These are phyloP conservation scores for Lasioglossum figueresi DNA, from an alignment of 2,888 invertebrate genomes.

Conservation along the genomic window DNA sequence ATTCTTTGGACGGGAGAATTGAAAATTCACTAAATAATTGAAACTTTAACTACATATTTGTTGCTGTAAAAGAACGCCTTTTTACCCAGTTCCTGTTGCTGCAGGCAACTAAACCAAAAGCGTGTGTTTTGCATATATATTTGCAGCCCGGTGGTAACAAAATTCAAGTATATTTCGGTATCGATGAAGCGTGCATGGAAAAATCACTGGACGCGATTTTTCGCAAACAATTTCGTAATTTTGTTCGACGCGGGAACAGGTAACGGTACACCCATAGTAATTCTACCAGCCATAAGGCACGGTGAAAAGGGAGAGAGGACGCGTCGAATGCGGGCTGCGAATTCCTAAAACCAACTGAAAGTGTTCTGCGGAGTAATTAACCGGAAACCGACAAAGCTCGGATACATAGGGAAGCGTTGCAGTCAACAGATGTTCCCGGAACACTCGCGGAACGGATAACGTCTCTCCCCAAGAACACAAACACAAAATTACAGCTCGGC, in stretches of 20 bases:
- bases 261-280: background rate
- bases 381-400: background rate
- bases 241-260: background rate
- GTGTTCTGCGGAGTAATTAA: slow-evolving; percentile 9
- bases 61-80: background rate
- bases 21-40: no score
- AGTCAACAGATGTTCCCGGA: background rate
- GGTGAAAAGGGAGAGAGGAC: background rate
- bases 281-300: background rate
- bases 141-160: background rate
- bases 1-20: no score
- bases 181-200: background rate
- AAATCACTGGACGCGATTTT: background rate
- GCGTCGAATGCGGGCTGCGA: background rate
- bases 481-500: background rate
- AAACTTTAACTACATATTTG: no score
- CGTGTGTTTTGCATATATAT: background rate
- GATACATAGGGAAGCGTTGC: background rate
- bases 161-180: background rate
- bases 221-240: background rate
- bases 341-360: background rate
- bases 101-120: background rate
- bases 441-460: background rate
- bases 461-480: background rate
- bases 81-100: background rate